Base-by-base conservation (phyloP, 2,888 invertebrate species). In the Chorisops tibialis region DNA sequence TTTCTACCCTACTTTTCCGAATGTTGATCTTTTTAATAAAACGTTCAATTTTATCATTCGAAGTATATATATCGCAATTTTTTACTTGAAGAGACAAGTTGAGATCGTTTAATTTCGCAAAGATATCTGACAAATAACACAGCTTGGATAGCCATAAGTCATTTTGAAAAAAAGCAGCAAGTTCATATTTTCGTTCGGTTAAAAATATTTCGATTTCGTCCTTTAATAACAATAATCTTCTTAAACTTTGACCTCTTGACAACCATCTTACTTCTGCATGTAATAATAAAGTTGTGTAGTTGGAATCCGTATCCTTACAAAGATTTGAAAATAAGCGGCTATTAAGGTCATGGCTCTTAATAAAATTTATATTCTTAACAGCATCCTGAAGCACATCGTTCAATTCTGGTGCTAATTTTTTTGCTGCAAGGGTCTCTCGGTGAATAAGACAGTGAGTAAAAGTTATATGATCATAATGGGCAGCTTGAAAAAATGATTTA, bases 281-380 rank as follows among this genome's bases (percentile, higher is more conserved):
- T 59, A 69, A 60, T 59, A 68, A 62, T 63, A 70, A 67, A 63
- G 51, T 64, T 63, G 65, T 63, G 60, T 69, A 65, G 49, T 64
- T 66, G 50, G 68, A 64, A 64, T 68, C 68, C 66, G 66, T 65
- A 64, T 65, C 63, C 59, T 62, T 58, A 62, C 67, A 67, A 49
- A 67, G 62, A 54, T 63, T 59, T 63, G 61, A 59, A 69, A 69
- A 69, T 61, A 70, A 64, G 45, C 69, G 63, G 47, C 62, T 65
- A n/a, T n/a, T n/a, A n/a, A n/a, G n/a, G n/a, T n/a, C n/a, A n/a
- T n/a, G n/a, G n/a, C n/a, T n/a, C 56, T 67, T 69, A 64, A 69
- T 70, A 66, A 68, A 69, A 65, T 70, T 70, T 60, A 69, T 66
- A 62, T 68, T 65, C 59, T 68, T 66, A 60, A 69, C 67, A 61